phyloP scores from a whole-genome alignment of 1,140 invertebrate species.

The Holcopasites calliopsidis region DNA sequence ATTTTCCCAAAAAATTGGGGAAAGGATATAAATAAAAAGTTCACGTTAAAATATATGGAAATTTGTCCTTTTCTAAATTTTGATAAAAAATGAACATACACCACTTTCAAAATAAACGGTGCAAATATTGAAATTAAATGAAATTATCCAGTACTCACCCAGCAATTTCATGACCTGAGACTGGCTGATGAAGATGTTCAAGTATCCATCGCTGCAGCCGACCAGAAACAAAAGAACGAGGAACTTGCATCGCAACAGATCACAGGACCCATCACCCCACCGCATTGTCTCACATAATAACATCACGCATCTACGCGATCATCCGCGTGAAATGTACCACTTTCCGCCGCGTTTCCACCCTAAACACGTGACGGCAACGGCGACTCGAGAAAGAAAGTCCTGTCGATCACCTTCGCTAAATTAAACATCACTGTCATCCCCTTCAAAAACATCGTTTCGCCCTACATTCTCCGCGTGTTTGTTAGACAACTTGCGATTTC shows the following conservation, averaged over 20 bases:
- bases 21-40: no score
- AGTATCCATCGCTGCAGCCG: constrained; percentile 80
- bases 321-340: constrained; percentile 24
- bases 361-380: neutral
- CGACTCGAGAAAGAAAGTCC: constrained; percentile 3
- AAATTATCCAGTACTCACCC: constrained; percentile 80
- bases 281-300: constrained; percentile 74
- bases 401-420: neutral
- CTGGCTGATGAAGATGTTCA: constrained; percentile 89
- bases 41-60: no score
- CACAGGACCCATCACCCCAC: constrained; percentile 69
- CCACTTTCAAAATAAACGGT: no score
- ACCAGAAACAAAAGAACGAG: constrained; percentile 68
- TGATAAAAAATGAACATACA: no score
- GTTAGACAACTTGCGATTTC: no score
- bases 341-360: no score
- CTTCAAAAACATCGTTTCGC: constrained; percentile 8
- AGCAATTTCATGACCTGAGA: constrained; percentile 88
- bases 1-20: no score
- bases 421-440: neutral
- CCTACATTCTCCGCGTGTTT: neutral
- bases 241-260: constrained; percentile 68
- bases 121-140: neutral
- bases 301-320: constrained; percentile 31
- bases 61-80: no score